Base-by-base conservation (phyloP, 2,797 vertebrate species). In the Enteromius anoplus region DNA sequence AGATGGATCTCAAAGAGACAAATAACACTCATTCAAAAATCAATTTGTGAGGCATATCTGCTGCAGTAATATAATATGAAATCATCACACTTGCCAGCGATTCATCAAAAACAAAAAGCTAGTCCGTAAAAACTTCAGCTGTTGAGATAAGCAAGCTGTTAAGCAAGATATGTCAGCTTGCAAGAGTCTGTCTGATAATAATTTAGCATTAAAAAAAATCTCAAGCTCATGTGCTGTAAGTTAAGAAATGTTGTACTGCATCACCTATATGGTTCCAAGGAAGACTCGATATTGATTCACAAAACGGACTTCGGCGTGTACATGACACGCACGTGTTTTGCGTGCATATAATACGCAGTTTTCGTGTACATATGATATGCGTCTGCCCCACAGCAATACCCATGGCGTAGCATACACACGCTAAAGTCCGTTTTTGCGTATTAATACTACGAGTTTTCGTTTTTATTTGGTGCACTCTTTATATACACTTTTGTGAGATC, bases 1-100 rank as follows among this genome's bases (percentile, higher is more conserved):
- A 79, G 64, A 68, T 66, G 76, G 76, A 78, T 51, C 62, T 14
- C 62, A 66, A 34, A 68, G 45, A 79, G 42, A 78, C 60, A 65
- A 78, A 49, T 32, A 78, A 65, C 15, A 15, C 17, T 65, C 62
- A 32, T 64, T 64, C 15, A 34, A 9, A 34, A 34, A 66, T 65
- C 9, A 6, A 34, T 51, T 53, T 32, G 45, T 73, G 29, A 53
- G 17, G 71, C 51, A 55, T 55, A 42, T 26, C 47, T 37, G 40
- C 19, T n/a, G 58, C 58, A 65, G 23, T 65, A 32, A 78, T 49
- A 37, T 66, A 29, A 12, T 32, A 47, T 14, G 23, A 49, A 23
- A 37, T 66, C 0, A 34, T 66, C 42, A 78, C 29, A 51, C 26
- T 77, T 64, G 60, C 60, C 6, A n/a, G 14, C 8, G 45, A 49